A percentile compares a stretch with the other conserved stretches of the same genome.
phyloP scores from a whole-genome alignment of 2,797 vertebrate species.

The Helarctos malayanus region DNA sequence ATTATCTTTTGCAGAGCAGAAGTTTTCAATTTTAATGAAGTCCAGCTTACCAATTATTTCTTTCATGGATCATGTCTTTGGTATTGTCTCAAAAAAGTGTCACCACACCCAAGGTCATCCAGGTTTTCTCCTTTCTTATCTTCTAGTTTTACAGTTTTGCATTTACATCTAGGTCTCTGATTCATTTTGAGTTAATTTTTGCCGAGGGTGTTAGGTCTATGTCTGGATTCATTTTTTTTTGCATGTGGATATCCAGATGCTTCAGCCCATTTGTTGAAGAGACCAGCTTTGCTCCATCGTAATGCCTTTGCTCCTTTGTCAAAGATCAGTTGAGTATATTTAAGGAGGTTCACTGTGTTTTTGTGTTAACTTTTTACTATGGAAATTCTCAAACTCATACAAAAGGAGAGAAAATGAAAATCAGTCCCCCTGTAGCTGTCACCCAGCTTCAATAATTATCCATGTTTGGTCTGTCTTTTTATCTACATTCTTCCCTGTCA shows the following conservation, averaged over 20 bases:
- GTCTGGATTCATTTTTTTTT: neutral
- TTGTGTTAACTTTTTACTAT: neutral
- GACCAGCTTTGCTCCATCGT: no score
- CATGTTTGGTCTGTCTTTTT: neutral
- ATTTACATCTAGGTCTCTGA: neutral
- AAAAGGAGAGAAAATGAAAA: neutral
- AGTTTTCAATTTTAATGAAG: neutral
- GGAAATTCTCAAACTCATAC: neutral
- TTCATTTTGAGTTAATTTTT: neutral
- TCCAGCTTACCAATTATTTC: neutral
- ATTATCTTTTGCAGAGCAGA: neutral
- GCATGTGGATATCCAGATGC: neutral
- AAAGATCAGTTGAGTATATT: neutral
- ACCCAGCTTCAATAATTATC: neutral
- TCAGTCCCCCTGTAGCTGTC: neutral
- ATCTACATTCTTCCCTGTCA: neutral
- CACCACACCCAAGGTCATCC: no score
- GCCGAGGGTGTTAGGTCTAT: neutral
- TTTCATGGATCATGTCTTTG: neutral
- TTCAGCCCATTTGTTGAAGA: neutral
- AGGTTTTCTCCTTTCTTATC: neutral
- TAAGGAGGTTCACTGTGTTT: neutral
- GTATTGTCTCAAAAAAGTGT: neutral
- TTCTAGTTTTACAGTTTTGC: neutral
- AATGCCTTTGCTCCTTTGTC: neutral